Conservation (phyloP, 2,888 invertebrate genomes). For the Campoplex capitator region DNA sequence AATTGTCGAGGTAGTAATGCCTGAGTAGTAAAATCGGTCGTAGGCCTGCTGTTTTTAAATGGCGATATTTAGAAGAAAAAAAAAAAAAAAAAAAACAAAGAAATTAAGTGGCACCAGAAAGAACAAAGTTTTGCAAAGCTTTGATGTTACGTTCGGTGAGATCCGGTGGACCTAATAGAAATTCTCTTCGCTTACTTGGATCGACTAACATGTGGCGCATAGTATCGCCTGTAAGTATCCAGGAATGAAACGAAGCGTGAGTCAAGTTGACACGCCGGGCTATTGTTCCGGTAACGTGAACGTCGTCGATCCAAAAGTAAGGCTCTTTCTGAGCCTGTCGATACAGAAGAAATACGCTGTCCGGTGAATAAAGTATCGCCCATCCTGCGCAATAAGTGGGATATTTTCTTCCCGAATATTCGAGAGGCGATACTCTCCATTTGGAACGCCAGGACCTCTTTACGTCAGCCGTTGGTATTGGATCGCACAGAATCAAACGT, state of each 20-base stretch:
- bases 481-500: conserved; percentile 88
- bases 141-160: conserved; percentile 85
- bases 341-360: conserved; percentile 87
- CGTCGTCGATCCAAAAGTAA: conserved; percentile 95
- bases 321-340: conserved; percentile 87
- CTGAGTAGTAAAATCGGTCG: neutral
- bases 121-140: conserved; percentile 85
- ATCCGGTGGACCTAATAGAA: conserved; percentile 87
- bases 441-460: conserved; percentile 89
- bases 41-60: neutral
- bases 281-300: conserved; percentile 90
- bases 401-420: conserved; percentile 88
- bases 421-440: conserved; percentile 90
- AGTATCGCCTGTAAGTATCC: conserved; percentile 82
- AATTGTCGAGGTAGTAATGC: neutral
- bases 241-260: conserved; percentile 85
- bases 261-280: conserved; percentile 87
- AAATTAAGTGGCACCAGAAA: conserved; percentile 59
- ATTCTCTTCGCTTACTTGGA: conserved; percentile 81
- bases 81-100: too few species aligned
- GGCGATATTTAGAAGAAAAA: neutral
- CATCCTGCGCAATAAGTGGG: conserved; percentile 92
- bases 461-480: conserved; percentile 85
- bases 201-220: conserved; percentile 78
- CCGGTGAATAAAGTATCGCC: conserved; percentile 89